These are phyloP conservation scores for Clarias magur DNA, from an alignment of 2,113 vertebrate genomes.

Conservation along the genomic window DNA sequence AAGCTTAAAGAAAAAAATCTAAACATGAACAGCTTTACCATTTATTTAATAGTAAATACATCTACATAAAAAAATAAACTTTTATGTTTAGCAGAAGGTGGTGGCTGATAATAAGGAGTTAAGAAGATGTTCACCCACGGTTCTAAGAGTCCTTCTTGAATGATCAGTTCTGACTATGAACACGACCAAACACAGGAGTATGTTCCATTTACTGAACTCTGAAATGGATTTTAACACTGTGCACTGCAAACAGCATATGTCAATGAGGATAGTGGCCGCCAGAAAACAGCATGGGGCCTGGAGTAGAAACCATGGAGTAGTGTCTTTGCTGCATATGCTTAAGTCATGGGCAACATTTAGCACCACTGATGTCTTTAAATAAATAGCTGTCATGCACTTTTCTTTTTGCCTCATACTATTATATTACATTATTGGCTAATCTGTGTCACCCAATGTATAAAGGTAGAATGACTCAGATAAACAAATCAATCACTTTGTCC, in stretches of 20 bases:
- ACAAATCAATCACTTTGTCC: constrained; percentile 20
- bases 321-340: constrained; percentile 62
- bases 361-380: constrained; percentile 40
- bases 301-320: constrained; percentile 56
- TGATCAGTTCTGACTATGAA: constrained; percentile 65
- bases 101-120: constrained; percentile 65
- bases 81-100: constrained; percentile 56
- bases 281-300: constrained; percentile 71
- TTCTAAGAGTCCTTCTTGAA: constrained; percentile 39
- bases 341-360: constrained; percentile 48
- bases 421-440: constrained; percentile 33
- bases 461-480: constrained; percentile 16
- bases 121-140: constrained; percentile 60
- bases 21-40: background rate
- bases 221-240: constrained; percentile 66
- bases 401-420: constrained; percentile 15
- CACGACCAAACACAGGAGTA: constrained; percentile 52
- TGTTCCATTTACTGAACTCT: constrained; percentile 36
- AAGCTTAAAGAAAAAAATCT: background rate
- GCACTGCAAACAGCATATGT: constrained; percentile 74
- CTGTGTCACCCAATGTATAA: constrained; percentile 29
- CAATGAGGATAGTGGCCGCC: constrained; percentile 70
- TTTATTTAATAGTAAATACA: background rate
- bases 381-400: constrained; percentile 24
- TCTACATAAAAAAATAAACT: background rate